Percentiles rank a stretch among this genome's conserved stretches.
Evolutionary conservation across 2,888 invertebrate genomes (phyloP).

Genomic region (Unio delphinus): DNA sequence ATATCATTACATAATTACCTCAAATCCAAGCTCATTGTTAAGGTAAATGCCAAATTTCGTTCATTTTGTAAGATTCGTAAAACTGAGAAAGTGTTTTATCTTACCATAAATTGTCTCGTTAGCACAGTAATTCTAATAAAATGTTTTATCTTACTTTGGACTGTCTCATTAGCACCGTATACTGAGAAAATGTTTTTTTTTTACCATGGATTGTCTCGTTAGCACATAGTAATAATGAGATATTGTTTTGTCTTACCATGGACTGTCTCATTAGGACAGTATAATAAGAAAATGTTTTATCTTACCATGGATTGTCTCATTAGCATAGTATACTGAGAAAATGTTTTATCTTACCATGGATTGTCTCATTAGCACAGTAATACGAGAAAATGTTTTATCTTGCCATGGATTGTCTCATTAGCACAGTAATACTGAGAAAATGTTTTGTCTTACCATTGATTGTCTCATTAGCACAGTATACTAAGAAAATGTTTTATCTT

Average conservation of each 20-base stretch:
- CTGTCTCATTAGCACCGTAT: slow-evolving; percentile 97
- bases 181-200: slow-evolving; percentile 14
- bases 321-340: slow-evolving; percentile 83
- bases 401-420: slow-evolving; percentile 98
- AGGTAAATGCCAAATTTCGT: no score
- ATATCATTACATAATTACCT: no score
- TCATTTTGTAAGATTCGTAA: no score
- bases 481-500: slow-evolving; percentile 55
- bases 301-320: slow-evolving; percentile 97
- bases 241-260: slow-evolving; percentile 80
- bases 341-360: slow-evolving; percentile 82
- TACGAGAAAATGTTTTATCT: slow-evolving; percentile 73
- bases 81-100: slow-evolving; percentile 19
- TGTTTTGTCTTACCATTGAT: slow-evolving; percentile 83
- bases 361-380: slow-evolving; percentile 98
- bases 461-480: slow-evolving; percentile 96
- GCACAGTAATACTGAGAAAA: slow-evolving; percentile 85
- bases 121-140: slow-evolving; percentile 83
- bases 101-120: slow-evolving; percentile 98
- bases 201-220: slow-evolving; percentile 98
- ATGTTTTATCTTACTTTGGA: slow-evolving; percentile 82
- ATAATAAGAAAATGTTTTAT: slow-evolving; percentile 66
- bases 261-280: slow-evolving; percentile 98
- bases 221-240: slow-evolving; percentile 85
- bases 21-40: no score